Percentiles rank a stretch among this genome's conserved stretches.
Conservation (phyloP, 2,113 vertebrate species). For the Poeciliopsis retropinna region DNA sequence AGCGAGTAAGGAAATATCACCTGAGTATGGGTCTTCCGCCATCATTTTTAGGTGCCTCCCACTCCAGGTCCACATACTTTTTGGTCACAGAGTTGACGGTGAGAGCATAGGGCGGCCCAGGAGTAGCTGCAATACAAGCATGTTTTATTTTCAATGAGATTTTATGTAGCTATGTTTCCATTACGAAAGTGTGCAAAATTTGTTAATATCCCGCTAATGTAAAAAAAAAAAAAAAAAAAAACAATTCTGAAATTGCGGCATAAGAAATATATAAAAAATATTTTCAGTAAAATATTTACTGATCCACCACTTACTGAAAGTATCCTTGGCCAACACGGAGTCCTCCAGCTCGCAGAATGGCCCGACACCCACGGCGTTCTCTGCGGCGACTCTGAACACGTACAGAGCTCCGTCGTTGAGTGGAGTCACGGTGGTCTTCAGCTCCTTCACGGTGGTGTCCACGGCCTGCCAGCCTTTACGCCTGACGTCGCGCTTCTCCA, state of each 20-base stretch:
- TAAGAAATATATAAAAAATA: no score
- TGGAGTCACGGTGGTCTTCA: constrained; percentile 89
- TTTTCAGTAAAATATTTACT: not conserved
- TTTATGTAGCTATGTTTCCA: not conserved
- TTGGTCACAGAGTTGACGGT: constrained; percentile 88
- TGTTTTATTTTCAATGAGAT: not conserved
- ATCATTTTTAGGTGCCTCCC: constrained; percentile 97
- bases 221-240: no score
- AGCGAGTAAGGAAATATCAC: constrained; percentile 63
- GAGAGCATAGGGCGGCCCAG: constrained; percentile 93
- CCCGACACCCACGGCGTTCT: constrained; percentile 92
- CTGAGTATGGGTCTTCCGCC: constrained; percentile 94
- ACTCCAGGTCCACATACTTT: constrained; percentile 94
- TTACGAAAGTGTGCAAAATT: no score
- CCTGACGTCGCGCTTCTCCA: constrained; percentile 93
- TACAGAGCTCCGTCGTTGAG: constrained; percentile 94
- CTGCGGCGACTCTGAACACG: constrained; percentile 96
- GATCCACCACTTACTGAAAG: constrained; percentile 87
- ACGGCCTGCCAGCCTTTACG: constrained; percentile 97
- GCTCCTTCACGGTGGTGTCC: constrained; percentile 96
- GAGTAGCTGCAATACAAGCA: constrained; percentile 84
- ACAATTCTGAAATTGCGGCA: no score
- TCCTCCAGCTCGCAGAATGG: constrained; percentile 95
- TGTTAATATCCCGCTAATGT: no score
- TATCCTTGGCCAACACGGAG: constrained; percentile 94